Conservation (phyloP, 2,113 vertebrate species). For the Coturnix japonica region DNA sequence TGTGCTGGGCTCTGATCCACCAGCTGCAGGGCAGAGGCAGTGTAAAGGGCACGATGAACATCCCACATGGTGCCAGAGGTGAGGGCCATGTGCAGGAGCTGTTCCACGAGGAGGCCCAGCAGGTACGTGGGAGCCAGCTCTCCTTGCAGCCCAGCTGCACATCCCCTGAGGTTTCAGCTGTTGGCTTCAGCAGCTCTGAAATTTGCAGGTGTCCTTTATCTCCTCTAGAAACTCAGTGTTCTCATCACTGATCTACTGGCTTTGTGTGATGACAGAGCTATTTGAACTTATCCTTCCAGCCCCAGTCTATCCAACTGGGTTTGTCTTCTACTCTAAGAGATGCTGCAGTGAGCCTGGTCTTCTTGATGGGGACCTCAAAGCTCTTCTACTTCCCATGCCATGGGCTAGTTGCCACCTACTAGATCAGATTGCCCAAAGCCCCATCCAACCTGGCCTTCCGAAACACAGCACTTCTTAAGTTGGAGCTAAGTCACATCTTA, state of each 20-base stretch:
- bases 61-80: background rate
- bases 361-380: background rate
- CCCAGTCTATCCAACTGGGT: background rate
- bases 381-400: too few relatives aligned
- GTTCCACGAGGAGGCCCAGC: constrained; percentile 94
- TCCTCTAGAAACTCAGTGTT: background rate
- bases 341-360: background rate
- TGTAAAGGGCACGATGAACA: background rate
- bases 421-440: too few relatives aligned
- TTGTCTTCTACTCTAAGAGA: background rate
- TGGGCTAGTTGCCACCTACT: too few relatives aligned
- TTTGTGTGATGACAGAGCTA: background rate
- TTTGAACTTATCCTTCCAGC: background rate
- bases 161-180: background rate
- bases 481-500: background rate
- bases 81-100: constrained; percentile 83
- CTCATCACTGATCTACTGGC: background rate
- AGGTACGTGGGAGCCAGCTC: constrained; percentile 77
- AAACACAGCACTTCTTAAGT: too few relatives aligned
- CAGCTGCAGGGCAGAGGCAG: background rate
- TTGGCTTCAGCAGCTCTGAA: background rate
- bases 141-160: background rate
- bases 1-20: fast-evolving
- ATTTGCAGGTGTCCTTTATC: fast-evolving
- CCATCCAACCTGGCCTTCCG: too few relatives aligned